Evolutionary conservation across 2,888 invertebrate genomes (phyloP), one percentile per base, ranked within the genome.

Genomic region (Ichneumoninae sp.): DNA sequence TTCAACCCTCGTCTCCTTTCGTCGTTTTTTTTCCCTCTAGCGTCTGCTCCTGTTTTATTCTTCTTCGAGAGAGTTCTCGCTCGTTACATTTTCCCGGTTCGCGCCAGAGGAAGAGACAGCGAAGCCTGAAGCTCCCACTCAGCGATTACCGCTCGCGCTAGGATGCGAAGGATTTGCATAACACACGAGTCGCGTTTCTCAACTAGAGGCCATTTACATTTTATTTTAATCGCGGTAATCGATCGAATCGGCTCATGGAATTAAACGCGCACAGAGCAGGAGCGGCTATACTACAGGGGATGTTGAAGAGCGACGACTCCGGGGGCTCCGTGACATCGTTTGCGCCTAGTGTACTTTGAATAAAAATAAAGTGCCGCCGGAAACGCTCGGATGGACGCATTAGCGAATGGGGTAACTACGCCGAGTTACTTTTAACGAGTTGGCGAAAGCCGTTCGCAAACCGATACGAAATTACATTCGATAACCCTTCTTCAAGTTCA

Each of bases 161-260:
- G 57, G 60, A 72, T 47, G 54, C 82, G 85, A 74, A 71, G 83
- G 87, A 93, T 93, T 93, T 93, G 93, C 93, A 93, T 93, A 93
- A 91, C 92, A 93, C 92, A 92, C 93, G 91, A 88, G 88, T 16
- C 57, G 47, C 13, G 72, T 50, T 74, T 47, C 75, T 76, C 84
- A 70, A 75, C 80, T 50, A 69, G 50, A 60, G 44, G 68, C 88
- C 89, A 93, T 93, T 93, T 93, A 92, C 93, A 93, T 93, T 93
- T 93, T 93, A 93, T 93, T 93, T 91, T 92, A 93, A 92, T 93
- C 92, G 92, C 90, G 91, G 92, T 93, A 93, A 93, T 92, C 93
- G 93, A 93, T 93, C 90, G 91, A 88, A 90, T 91, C 90, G 88
- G 75, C 82, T 83, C 87, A 82, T 75, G 89, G 89, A 91, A 92